Evolutionary conservation across 2,888 invertebrate genomes (phyloP).

Genomic region (Pelosia muscerda): DNA sequence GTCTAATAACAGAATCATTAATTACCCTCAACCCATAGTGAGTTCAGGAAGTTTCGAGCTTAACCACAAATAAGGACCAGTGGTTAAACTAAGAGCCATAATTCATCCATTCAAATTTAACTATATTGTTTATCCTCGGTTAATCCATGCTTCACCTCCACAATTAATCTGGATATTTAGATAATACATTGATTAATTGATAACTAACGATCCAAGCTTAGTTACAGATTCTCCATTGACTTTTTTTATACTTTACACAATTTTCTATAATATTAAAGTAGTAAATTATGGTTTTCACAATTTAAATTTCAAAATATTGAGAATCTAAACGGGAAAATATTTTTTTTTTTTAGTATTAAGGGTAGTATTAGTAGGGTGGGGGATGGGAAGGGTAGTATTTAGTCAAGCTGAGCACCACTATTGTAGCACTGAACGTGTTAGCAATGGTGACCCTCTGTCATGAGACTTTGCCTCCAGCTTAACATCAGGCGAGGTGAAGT

Average conservation of each 20-base stretch:
- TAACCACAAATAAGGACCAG: slow-evolving; percentile 1
- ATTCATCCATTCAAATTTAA: slow-evolving; percentile 12
- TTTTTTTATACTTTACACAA: neutral
- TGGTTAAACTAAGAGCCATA: neutral
- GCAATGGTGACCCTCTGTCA: too few relatives aligned
- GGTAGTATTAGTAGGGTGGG: too few relatives aligned
- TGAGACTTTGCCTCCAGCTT: too few relatives aligned
- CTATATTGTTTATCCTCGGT: neutral
- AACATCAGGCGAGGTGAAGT: too few relatives aligned
- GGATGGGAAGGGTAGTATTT: too few relatives aligned
- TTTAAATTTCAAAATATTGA: too few relatives aligned
- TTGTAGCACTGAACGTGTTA: too few relatives aligned
- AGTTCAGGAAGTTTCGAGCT: neutral
- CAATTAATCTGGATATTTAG: slow-evolving; percentile 9
- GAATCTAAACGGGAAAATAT: too few relatives aligned
- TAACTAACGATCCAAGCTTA: neutral
- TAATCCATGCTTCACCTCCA: slow-evolving; percentile 2
- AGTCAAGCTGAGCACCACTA: too few relatives aligned
- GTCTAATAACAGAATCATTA: neutral
- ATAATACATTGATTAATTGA: slow-evolving; percentile 5
- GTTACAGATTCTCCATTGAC: neutral
- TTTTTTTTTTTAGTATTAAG: too few relatives aligned
- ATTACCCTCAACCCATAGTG: neutral
- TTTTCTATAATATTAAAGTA: neutral
- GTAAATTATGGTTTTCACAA: too few relatives aligned